phyloP scores from a whole-genome alignment of 37 sponge, comb jelly and placozoan genomes.

The Ianthella basta region DNA sequence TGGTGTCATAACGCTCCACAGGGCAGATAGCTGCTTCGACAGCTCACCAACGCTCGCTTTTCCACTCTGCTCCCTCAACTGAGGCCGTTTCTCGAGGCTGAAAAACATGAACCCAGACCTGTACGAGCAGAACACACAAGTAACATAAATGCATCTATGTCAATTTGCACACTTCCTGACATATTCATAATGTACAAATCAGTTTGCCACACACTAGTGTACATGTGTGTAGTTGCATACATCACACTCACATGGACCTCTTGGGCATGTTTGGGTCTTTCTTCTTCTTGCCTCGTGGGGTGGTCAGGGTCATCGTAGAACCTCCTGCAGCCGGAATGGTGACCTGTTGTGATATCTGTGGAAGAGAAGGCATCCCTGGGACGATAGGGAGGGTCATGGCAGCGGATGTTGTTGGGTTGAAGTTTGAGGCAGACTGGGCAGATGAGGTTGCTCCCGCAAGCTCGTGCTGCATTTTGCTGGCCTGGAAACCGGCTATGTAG shows the following conservation, averaged over 20 bases:
- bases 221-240: not conserved
- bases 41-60: conserved; percentile 36
- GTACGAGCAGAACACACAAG: not conserved
- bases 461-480: conserved; percentile 53
- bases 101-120: conserved; percentile 59
- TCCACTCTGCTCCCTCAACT: conserved; percentile 30
- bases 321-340: conserved; percentile 21
- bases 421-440: not conserved
- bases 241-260: conserved; percentile 80
- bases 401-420: conserved; percentile 23
- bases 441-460: not conserved
- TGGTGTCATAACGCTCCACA: conserved; percentile 44
- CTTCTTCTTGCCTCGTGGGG: conserved; percentile 58
- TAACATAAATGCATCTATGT: not conserved
- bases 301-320: not conserved
- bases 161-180: not conserved
- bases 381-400: conserved; percentile 7
- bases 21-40: conserved; percentile 37
- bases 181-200: too few species aligned
- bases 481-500: conserved; percentile 75
- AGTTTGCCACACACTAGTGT: too few species aligned
- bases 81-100: conserved; percentile 37
- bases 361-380: conserved; percentile 20
- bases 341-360: conserved; percentile 20
- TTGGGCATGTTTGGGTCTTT: conserved; percentile 89